Percentiles rank a stretch among this genome's conserved stretches.
Conservation (phyloP, 1,140 invertebrate species). For the Sitophilus oryzae region DNA sequence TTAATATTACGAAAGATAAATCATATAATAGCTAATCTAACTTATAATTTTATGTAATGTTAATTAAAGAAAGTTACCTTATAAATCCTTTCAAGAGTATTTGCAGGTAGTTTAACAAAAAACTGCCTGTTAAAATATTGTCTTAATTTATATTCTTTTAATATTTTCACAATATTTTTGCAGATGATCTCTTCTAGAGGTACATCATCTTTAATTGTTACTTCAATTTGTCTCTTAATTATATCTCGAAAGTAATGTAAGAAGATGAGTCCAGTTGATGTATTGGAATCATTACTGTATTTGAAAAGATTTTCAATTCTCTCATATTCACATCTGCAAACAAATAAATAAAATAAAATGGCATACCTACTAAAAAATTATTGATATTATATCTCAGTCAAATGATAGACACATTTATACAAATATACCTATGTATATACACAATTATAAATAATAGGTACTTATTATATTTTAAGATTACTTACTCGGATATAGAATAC, state of each 20-base stretch:
- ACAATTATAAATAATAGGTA: constrained; percentile 4
- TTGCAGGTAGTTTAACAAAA: constrained; percentile 24
- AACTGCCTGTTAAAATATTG: constrained; percentile 12
- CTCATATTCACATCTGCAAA: constrained; percentile 29
- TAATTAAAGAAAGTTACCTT: constrained; percentile 6
- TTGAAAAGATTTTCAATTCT: constrained; percentile 27
- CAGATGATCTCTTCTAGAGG: constrained; percentile 24
- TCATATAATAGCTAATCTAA: too few relatives aligned
- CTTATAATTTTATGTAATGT: background rate
- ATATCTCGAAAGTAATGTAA: constrained; percentile 23
- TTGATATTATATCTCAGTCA: background rate
- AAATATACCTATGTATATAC: background rate
- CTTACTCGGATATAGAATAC: constrained; percentile 21
- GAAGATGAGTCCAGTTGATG: constrained; percentile 21
- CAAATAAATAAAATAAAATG: background rate
- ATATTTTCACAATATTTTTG: constrained; percentile 16
- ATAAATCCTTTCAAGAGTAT: constrained; percentile 21
- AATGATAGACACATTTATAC: background rate
- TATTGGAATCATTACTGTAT: constrained; percentile 16
- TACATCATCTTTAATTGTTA: constrained; percentile 18
- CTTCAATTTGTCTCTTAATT: constrained; percentile 21
- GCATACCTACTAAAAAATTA: background rate
- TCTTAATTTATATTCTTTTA: constrained; percentile 18
- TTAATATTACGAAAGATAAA: too few relatives aligned
- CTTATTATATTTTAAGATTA: constrained; percentile 1